These are phyloP conservation scores for Aegotheles bennettii DNA, from an alignment of 2,113 vertebrate species.

Conservation along the genomic window DNA sequence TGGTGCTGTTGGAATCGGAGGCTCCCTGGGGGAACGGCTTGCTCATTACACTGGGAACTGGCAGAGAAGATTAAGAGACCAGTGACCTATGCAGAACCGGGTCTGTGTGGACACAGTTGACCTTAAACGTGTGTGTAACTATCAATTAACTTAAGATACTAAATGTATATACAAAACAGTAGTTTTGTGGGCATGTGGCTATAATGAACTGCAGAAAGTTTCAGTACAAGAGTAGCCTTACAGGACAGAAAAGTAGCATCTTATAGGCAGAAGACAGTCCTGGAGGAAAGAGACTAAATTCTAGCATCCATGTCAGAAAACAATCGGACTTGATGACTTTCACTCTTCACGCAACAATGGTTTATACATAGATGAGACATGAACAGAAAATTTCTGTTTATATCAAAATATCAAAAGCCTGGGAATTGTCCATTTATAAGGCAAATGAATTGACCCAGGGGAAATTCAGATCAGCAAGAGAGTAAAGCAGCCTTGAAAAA, in stretches of 20 bases:
- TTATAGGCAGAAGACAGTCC: not conserved
- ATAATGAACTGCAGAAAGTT: not conserved
- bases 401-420: not conserved
- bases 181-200: not conserved
- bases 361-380: not conserved
- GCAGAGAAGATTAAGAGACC: not conserved
- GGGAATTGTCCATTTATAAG: not conserved
- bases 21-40: not conserved
- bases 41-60: not conserved
- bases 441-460: not conserved
- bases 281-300: not conserved
- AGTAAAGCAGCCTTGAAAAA: not conserved
- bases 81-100: fast-evolving
- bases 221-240: not conserved
- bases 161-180: not conserved
- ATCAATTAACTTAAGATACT: not conserved
- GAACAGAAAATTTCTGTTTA: not conserved
- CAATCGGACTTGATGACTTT: not conserved
- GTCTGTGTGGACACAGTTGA: not conserved
- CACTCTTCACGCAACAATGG: not conserved
- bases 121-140: not conserved
- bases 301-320: not conserved
- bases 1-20: not conserved
- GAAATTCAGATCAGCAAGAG: not conserved
- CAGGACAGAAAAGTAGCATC: not conserved